phyloP scores from a whole-genome alignment of 2,113 vertebrate genomes.

The Tachycineta bicolor region DNA sequence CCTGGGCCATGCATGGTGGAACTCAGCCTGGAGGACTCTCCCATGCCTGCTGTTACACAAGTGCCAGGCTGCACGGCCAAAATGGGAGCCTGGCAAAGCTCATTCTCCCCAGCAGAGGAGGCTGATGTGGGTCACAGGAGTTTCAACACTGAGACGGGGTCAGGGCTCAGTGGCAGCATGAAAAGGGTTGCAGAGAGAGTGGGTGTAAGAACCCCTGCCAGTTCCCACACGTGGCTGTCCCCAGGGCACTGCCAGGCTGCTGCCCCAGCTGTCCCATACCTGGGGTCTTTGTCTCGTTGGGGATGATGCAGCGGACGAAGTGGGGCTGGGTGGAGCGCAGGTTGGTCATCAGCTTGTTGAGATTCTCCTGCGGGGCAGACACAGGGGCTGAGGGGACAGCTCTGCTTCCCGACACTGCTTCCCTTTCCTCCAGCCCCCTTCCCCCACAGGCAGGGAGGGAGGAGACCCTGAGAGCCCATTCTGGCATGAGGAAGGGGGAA shows the following conservation, averaged over 20 bases:
- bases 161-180: neutral
- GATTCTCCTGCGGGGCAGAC: slow-evolving; percentile 84
- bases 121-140: neutral
- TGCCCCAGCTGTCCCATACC: slow-evolving; percentile 64
- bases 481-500: neutral
- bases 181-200: neutral
- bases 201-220: neutral
- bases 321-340: slow-evolving; percentile 92
- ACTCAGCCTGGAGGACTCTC: neutral
- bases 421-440: neutral
- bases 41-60: neutral
- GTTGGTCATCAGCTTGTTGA: slow-evolving; percentile 96
- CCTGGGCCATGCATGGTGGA: neutral
- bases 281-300: slow-evolving; percentile 94
- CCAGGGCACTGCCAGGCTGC: neutral
- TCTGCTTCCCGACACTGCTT: neutral
- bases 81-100: neutral
- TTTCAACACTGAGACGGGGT: neutral
- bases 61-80: neutral
- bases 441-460: neutral
- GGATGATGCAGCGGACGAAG: slow-evolving; percentile 94
- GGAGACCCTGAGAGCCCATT: neutral
- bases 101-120: neutral
- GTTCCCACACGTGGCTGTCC: neutral
- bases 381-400: neutral